phyloP scores from a whole-genome alignment of 2,888 invertebrate species.

The Hydroisotoma schaefferi region DNA sequence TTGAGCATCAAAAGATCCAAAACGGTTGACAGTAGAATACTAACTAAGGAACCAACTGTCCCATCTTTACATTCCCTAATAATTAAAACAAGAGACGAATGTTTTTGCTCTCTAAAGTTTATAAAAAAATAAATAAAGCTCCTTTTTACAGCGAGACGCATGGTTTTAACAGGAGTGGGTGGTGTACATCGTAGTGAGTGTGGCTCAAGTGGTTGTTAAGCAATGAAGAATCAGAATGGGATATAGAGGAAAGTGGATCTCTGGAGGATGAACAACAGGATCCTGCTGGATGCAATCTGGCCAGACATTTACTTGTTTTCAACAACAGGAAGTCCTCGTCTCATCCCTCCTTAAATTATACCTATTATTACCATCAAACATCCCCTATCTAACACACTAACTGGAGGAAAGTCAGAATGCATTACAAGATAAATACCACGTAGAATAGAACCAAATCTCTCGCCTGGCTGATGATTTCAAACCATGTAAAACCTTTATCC shows the following conservation, averaged over 20 bases:
- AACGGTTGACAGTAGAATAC: too few relatives aligned
- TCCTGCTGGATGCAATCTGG: too few relatives aligned
- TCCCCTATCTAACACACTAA: background rate
- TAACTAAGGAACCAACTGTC: too few relatives aligned
- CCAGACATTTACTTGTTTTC: background rate
- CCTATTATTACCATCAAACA: background rate
- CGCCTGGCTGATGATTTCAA: background rate
- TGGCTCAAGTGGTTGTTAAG: too few relatives aligned
- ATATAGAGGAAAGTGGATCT: background rate
- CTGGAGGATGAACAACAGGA: background rate
- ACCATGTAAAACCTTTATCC: too few relatives aligned
- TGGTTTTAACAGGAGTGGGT: too few relatives aligned
- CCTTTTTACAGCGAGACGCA: background rate
- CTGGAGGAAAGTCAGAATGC: background rate
- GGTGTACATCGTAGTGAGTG: too few relatives aligned
- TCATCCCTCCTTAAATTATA: background rate
- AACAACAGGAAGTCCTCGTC: background rate
- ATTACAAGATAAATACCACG: background rate
- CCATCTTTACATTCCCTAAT: too few relatives aligned
- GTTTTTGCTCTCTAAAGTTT: too few relatives aligned
- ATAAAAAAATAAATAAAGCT: background rate
- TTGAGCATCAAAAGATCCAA: too few relatives aligned
- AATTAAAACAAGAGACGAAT: too few relatives aligned
- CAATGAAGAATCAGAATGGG: too few relatives aligned
- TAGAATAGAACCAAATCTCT: background rate